Percentiles rank a stretch among this genome's conserved stretches.
These are phyloP conservation scores for Lypha dubia DNA, from an alignment of 2,888 invertebrate genomes.

Conservation along the genomic window DNA sequence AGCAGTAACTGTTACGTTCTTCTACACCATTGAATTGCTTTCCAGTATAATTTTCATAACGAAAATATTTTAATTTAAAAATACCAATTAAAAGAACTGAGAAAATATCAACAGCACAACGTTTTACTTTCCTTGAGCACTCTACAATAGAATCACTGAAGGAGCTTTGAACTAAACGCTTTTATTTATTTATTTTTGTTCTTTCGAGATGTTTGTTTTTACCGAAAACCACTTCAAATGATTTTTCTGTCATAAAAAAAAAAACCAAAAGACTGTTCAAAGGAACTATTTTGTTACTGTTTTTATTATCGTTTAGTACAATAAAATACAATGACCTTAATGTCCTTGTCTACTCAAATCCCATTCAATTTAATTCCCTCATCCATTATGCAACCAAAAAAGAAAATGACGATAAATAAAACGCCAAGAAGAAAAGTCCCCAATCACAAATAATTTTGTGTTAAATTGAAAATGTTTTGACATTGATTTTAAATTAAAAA, in stretches of 20 bases:
- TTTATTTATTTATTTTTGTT: background rate
- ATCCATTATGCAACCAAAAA: constrained; percentile 7
- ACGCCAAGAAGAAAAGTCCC: background rate
- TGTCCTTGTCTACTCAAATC: constrained; percentile 35
- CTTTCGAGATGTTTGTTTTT: background rate
- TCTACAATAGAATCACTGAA: background rate
- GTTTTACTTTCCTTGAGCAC: background rate
- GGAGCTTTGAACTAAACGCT: background rate
- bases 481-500: constrained; percentile 33
- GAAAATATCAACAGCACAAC: background rate
- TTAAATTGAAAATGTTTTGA: constrained; percentile 42
- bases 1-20: no score
- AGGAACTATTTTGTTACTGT: background rate
- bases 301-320: constrained; percentile 7
- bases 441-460: constrained; percentile 1
- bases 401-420: background rate
- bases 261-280: background rate
- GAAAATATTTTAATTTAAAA: no score
- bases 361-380: constrained; percentile 21
- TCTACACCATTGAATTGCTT: no score
- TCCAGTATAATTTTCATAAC: no score
- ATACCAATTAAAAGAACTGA: no score
- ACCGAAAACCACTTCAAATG: background rate
- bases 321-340: constrained; percentile 34
- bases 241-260: constrained; percentile 11